A percentile compares a stretch with the other conserved stretches of the same genome.
phyloP scores from a whole-genome alignment of 2,113 vertebrate species.

The Melanotaenia duboulayi region DNA sequence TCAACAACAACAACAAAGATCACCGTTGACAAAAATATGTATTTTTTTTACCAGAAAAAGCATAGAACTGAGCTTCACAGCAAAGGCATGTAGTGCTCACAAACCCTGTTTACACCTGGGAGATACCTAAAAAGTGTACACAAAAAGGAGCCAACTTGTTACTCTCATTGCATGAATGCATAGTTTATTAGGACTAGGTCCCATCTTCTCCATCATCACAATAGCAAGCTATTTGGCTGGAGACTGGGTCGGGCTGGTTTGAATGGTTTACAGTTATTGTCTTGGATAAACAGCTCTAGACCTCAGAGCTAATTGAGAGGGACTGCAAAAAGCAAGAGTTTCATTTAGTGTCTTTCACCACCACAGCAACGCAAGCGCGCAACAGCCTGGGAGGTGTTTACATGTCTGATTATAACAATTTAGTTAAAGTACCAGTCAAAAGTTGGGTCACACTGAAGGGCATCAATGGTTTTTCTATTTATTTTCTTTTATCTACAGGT shows the following conservation, averaged over 20 bases:
- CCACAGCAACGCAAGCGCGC: neutral
- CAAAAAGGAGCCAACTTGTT: slow-evolving; percentile 37
- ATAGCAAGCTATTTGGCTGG: slow-evolving; percentile 41
- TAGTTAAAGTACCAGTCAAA: neutral
- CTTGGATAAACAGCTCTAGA: slow-evolving; percentile 57
- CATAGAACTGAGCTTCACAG: too few species aligned
- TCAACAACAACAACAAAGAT: too few species aligned
- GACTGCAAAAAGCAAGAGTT: slow-evolving; percentile 25
- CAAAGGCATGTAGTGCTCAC: slow-evolving; percentile 41
- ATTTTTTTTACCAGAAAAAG: too few species aligned
- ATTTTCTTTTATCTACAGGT: neutral
- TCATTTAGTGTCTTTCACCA: slow-evolving; percentile 21
- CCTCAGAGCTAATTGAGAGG: slow-evolving; percentile 32
- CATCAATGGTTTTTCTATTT: neutral
- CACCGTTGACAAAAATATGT: too few species aligned
- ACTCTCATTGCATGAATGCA: slow-evolving; percentile 57
- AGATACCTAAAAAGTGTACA: slow-evolving; percentile 56
- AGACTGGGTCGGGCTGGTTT: slow-evolving; percentile 39
- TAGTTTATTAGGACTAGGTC: slow-evolving; percentile 50
- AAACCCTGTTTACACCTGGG: slow-evolving; percentile 55
- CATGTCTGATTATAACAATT: neutral
- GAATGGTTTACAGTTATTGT: slow-evolving; percentile 57
- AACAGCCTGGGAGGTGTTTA: neutral
- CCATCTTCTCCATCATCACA: slow-evolving; percentile 56
- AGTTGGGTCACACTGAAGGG: neutral